These are phyloP conservation scores for Xiphorhynchus erythropygius DNA, from an alignment of 2,797 vertebrate genomes.

Conservation along the genomic window DNA sequence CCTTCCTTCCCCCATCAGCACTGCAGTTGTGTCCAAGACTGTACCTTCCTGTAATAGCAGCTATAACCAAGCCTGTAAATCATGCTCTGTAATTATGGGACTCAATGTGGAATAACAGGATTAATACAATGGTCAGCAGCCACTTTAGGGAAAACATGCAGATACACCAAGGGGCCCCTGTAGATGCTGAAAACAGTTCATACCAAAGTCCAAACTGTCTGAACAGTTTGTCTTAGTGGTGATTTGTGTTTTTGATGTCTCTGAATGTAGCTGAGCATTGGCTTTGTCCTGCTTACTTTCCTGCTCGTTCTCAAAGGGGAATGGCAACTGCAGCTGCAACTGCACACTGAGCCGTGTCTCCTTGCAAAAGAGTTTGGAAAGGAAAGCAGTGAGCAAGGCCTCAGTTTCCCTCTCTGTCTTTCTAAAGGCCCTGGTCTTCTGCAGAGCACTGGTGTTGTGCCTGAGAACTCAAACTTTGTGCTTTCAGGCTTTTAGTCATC, in stretches of 20 bases:
- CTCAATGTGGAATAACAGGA: background rate
- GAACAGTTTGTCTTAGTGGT: background rate
- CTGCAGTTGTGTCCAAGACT: background rate
- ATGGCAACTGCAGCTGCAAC: background rate
- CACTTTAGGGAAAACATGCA: background rate
- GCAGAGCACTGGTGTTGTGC: background rate
- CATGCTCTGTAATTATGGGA: conserved; percentile 6
- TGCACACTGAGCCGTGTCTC: fast-evolving
- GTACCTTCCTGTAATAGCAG: background rate
- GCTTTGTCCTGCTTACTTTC: background rate
- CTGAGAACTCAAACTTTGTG: background rate
- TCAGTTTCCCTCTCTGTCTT: fast-evolving
- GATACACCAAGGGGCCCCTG: background rate
- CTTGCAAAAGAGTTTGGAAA: background rate
- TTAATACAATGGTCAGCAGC: background rate
- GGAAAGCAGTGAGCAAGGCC: background rate
- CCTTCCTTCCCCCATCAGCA: background rate
- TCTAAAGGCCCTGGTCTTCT: background rate
- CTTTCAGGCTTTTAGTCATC: conserved; percentile 39
- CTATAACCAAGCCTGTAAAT: background rate
- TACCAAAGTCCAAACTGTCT: background rate
- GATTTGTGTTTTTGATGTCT: background rate
- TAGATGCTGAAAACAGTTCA: background rate
- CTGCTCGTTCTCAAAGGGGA: background rate
- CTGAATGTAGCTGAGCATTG: background rate